A percentile compares a stretch with the other conserved stretches of the same genome.
phyloP scores from a whole-genome alignment of 2,888 invertebrate genomes.

The Limnephilus lunatus region DNA sequence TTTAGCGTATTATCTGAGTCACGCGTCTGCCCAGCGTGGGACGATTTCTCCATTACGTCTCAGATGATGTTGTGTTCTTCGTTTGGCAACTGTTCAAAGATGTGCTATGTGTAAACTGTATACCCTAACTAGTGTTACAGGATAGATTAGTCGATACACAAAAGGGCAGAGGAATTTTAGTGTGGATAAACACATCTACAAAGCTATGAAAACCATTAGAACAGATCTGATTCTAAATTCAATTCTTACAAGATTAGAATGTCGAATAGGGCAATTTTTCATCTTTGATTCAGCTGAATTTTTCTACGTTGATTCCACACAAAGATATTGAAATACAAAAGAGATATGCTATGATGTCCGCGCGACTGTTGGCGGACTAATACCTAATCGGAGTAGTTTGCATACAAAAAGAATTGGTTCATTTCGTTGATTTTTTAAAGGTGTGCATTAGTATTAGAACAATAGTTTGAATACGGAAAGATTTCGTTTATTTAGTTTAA shows the following conservation, averaged over 20 bases:
- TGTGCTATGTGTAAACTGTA: background rate
- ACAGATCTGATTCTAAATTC: background rate
- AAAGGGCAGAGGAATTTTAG: background rate
- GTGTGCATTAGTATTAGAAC: too few species aligned
- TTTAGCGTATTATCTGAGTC: background rate
- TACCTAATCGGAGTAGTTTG: too few species aligned
- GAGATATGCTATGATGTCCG: too few species aligned
- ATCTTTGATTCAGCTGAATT: too few species aligned
- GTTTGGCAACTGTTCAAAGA: constrained; percentile 11
- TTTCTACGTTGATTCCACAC: too few species aligned
- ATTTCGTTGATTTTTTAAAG: too few species aligned
- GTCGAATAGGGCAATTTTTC: background rate
- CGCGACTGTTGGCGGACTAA: too few species aligned
- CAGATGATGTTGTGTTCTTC: background rate
- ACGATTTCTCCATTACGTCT: constrained; percentile 9
- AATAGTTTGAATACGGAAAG: too few species aligned
- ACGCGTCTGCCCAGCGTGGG: background rate
- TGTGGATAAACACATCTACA: background rate
- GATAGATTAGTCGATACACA: background rate
- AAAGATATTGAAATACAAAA: too few species aligned
- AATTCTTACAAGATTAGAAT: background rate
- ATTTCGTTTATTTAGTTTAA: too few species aligned
- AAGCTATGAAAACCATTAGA: background rate
- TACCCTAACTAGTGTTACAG: background rate
- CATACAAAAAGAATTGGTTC: too few species aligned